Evolutionary conservation across 2,113 vertebrate species (phyloP).

Genomic region (Colaptes auratus): DNA sequence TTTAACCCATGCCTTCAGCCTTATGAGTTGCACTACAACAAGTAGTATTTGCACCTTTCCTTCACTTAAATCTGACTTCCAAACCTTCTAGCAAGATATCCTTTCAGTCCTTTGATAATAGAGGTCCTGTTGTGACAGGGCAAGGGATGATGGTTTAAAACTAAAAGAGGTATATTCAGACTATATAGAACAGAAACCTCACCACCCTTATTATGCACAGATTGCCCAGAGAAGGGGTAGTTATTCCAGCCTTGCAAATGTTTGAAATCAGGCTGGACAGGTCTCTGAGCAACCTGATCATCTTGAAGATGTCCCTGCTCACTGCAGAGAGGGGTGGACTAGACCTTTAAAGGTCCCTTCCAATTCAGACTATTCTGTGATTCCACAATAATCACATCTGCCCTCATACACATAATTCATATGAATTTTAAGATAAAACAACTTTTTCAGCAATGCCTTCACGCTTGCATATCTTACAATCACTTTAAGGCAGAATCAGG

Average conservation of each 20-base stretch:
- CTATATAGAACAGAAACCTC: background rate
- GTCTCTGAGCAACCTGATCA: background rate
- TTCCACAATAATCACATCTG: background rate
- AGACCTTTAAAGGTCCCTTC: background rate
- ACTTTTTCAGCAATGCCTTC: background rate
- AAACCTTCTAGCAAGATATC: rapidly evolving
- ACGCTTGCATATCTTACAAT: background rate
- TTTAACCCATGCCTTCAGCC: background rate
- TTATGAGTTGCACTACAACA: background rate
- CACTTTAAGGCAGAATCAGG: background rate
- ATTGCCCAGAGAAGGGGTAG: background rate
- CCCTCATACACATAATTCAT: rapidly evolving
- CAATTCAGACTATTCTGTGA: background rate
- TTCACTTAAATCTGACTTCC: background rate
- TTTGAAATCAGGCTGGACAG: background rate
- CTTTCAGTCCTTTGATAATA: background rate
- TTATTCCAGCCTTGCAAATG: background rate
- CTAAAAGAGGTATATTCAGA: background rate
- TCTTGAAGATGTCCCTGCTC: background rate
- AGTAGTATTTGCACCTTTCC: background rate
- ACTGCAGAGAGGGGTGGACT: background rate
- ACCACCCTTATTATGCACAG: no score
- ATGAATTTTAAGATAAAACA: rapidly evolving
- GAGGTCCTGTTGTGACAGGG: background rate
- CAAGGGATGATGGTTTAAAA: background rate